These are phyloP conservation scores for Atractosteus spatula DNA, from an alignment of 2,113 vertebrate genomes.

Conservation along the genomic window DNA sequence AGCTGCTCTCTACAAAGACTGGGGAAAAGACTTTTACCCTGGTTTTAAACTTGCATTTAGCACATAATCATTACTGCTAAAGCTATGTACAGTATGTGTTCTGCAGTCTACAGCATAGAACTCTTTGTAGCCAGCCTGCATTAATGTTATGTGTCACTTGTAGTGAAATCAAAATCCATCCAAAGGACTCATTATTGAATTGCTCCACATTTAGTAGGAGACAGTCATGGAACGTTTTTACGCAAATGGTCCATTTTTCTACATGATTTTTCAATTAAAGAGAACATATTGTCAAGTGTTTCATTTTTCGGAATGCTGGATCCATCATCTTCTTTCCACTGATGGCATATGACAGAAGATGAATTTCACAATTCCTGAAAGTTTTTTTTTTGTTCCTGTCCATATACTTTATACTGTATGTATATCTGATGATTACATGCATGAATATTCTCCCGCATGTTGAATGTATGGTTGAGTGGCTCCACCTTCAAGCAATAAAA, in stretches of 20 bases:
- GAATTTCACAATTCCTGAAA: background rate
- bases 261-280: conserved; percentile 18
- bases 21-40: no score
- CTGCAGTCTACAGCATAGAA: background rate
- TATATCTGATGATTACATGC: no score
- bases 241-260: background rate
- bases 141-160: background rate
- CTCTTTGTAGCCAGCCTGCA: background rate
- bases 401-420: no score
- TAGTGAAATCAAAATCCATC: background rate
- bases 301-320: background rate
- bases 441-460: no score
- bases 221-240: background rate
- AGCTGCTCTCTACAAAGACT: background rate
- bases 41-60: no score
- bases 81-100: no score
- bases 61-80: no score
- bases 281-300: conserved; percentile 10
- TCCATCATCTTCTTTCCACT: background rate
- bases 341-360: background rate
- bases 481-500: no score
- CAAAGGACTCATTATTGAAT: background rate
- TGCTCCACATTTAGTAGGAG: background rate
- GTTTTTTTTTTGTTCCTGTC: no score
- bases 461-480: no score